These are phyloP conservation scores for Drosophila nr. perissopoda DNA, from an alignment of 2,888 invertebrate genomes.

Conservation along the genomic window DNA sequence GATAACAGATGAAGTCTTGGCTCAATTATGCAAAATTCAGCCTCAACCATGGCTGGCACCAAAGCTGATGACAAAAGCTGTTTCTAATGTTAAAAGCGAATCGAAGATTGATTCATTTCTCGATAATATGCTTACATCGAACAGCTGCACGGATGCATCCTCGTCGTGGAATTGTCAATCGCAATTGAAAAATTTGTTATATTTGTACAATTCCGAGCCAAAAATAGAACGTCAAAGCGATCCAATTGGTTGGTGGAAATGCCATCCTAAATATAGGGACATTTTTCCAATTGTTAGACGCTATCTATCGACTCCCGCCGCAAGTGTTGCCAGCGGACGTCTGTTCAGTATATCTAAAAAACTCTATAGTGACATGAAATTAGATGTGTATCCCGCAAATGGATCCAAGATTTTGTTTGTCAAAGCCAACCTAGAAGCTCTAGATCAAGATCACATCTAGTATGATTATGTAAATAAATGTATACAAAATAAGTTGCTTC, in stretches of 20 bases:
- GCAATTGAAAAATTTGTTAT: conserved; percentile 57
- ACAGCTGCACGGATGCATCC: conserved; percentile 9
- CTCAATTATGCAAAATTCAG: conserved; percentile 22
- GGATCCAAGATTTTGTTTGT: conserved; percentile 59
- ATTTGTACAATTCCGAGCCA: conserved; percentile 61
- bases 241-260: conserved; percentile 60
- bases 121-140: conserved; percentile 55
- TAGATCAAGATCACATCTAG: conserved; percentile 9
- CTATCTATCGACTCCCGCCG: conserved; percentile 54
- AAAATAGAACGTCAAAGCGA: conserved; percentile 60
- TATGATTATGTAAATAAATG: neutral
- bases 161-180: conserved; percentile 30
- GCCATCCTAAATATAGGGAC: conserved; percentile 50
- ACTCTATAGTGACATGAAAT: conserved; percentile 47
- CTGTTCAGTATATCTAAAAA: conserved; percentile 45
- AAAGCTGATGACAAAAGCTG: conserved; percentile 32
- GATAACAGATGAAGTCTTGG: conserved; percentile 55
- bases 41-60: conserved; percentile 28
- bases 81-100: conserved; percentile 38
- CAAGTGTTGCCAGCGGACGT: conserved; percentile 35
- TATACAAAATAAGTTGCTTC: neutral
- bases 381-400: conserved; percentile 38
- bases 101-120: conserved; percentile 64
- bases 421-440: conserved; percentile 48
- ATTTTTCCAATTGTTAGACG: conserved; percentile 46